Evolutionary conservation across 2,888 invertebrate genomes (phyloP), one percentile per base, ranked within the genome.

Genomic region (Bembecia ichneumoniformis): DNA sequence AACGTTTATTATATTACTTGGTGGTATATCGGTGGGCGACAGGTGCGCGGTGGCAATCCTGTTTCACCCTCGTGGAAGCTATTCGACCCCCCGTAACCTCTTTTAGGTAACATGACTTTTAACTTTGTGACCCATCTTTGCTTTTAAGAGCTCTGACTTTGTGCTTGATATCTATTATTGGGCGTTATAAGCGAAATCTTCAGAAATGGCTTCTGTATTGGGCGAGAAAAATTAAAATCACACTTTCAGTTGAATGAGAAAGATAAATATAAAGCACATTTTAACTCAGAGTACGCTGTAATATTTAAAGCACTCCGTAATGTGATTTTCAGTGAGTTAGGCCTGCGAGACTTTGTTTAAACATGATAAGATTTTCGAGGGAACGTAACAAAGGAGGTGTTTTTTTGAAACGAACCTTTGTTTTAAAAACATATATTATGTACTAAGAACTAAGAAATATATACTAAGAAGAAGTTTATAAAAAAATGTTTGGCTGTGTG

Each of bases 51-150:
- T 70, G 66, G 71, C 77, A 78, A 81, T 78, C 78, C 82, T 79
- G 77, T 81, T 80, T 77, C 68, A 67, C 74, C 70, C 68, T 68
- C 66, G 67, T 64, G 64, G 63, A 69, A 77, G 77, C 75, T 74
- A 75, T 79, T 74, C 73, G 77, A 77, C 80, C 79, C 70, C 73
- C 69, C 71, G 70, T 68, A 79, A 80, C 78, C 82, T 81, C 82
- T 82, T 84, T 84, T 83, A 84, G 82, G 82, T 81, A 77, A 84
- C 84, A 84, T 83, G 84, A 84, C 84, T 86, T 86, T 86, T 82
- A 83, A 84, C 84, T 84, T 83, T 81, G 82, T 78, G 82, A 81
- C 81, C 81, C 77, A 74, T 77, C 81, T 81, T 79, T 79, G 79
- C 78, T 83, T 82, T 81, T 77, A 81, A 81, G 75, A 74, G 68